Evolutionary conservation across 2,113 vertebrate species (phyloP).

Genomic region (Octodon degus): DNA sequence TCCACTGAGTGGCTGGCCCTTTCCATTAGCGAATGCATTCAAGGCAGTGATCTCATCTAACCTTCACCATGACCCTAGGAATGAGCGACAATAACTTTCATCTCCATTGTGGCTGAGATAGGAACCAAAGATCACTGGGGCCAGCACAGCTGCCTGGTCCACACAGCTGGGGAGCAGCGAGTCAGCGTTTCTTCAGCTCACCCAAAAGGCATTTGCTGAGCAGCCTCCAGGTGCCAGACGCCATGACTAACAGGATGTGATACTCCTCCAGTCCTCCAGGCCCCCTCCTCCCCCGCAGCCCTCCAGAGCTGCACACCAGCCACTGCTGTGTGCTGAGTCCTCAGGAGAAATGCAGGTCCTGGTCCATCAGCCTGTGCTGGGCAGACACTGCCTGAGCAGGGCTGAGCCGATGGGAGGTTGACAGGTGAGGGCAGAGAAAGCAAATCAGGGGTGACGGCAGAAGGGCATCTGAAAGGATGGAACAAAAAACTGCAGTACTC

Average conservation of each 20-base stretch:
- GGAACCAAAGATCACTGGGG: slow-evolving; percentile 33
- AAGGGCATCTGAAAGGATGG: neutral
- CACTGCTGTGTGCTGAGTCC: neutral
- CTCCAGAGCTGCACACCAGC: accelerated
- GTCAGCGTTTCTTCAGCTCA: slow-evolving; percentile 8
- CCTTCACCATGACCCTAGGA: neutral
- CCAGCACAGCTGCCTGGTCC: neutral
- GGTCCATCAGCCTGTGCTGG: neutral
- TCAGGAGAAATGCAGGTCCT: neutral
- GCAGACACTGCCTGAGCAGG: neutral
- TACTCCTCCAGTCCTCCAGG: neutral
- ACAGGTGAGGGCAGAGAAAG: neutral
- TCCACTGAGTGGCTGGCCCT: neutral
- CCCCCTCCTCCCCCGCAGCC: neutral
- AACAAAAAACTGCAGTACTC: neutral
- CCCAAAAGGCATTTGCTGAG: slow-evolving; percentile 20
- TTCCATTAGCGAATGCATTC: neutral
- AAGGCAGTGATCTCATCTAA: neutral
- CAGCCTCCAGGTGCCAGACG: neutral
- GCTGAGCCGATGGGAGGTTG: neutral
- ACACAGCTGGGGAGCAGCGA: slow-evolving; percentile 1
- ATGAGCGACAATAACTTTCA: neutral
- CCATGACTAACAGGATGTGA: neutral
- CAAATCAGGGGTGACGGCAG: neutral
- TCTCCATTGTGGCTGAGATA: slow-evolving; percentile 36